A percentile compares a stretch with the other conserved stretches of the same genome.
Conservation (phyloP, 2,113 vertebrate species). For the Sclerurus mexicanus region DNA sequence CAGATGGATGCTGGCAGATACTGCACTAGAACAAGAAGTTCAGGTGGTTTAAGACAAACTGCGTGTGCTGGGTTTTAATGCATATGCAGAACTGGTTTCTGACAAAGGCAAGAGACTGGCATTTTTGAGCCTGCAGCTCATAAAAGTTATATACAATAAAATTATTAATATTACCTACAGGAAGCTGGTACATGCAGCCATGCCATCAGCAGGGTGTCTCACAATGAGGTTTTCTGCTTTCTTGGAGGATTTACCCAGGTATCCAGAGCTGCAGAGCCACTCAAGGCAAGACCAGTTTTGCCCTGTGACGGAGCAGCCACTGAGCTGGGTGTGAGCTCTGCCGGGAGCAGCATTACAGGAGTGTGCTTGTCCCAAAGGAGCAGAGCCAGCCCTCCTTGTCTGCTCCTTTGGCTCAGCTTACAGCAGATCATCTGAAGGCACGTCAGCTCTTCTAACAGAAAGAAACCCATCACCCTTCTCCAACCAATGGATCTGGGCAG, state of each 20-base stretch:
- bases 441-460: background rate
- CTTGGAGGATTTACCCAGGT: background rate
- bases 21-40: background rate
- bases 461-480: background rate
- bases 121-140: background rate
- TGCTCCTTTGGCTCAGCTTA: background rate
- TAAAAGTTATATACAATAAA: background rate
- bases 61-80: background rate
- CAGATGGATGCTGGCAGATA: background rate
- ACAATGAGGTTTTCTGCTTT: background rate
- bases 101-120: background rate
- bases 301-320: background rate
- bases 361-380: background rate
- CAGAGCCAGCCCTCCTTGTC: background rate
- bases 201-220: background rate
- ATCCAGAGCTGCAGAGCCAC: background rate
- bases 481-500: background rate
- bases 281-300: background rate
- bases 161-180: background rate
- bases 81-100: background rate
- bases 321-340: background rate
- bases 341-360: background rate
- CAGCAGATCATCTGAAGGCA: background rate
- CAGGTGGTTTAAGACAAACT: background rate
- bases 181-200: accelerated